phyloP scores from a whole-genome alignment of 2,113 vertebrate genomes.

The Crotalus horridus region DNA sequence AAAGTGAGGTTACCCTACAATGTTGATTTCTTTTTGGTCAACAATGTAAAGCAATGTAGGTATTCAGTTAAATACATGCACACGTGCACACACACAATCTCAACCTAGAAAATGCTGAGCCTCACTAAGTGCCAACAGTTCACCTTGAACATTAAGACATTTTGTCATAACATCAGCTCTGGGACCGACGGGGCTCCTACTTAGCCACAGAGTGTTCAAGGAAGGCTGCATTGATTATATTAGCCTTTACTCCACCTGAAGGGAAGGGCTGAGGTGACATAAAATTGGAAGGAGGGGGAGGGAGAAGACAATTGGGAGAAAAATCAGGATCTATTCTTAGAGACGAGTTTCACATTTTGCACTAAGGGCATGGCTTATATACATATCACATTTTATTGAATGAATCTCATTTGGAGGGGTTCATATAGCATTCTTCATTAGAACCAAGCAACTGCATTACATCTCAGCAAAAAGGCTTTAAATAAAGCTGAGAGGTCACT shows the following conservation, averaged over 20 bases:
- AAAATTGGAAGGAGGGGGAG: not conserved
- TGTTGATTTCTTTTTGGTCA: not conserved
- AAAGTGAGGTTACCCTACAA: slow-evolving; percentile 8
- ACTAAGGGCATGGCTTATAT: not conserved
- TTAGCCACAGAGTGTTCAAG: not conserved
- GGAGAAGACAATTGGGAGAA: not conserved
- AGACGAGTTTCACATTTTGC: not conserved
- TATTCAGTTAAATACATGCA: not conserved
- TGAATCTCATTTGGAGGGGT: not conserved
- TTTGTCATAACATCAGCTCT: not conserved
- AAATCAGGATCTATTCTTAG: not conserved
- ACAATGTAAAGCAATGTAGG: not conserved
- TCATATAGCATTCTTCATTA: not conserved
- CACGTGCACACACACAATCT: not conserved
- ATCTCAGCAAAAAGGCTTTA: not conserved
- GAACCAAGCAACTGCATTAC: not conserved
- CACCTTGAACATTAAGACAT: not conserved
- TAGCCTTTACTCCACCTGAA: not conserved
- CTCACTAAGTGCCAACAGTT: not conserved
- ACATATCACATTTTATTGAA: not conserved
- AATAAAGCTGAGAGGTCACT: not conserved
- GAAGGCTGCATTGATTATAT: not conserved
- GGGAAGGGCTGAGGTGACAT: not conserved
- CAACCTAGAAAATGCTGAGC: not conserved
- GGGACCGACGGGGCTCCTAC: not conserved